These are phyloP conservation scores for Scaptomyza tumidula DNA, from an alignment of 2,888 invertebrate genomes.

Conservation along the genomic window DNA sequence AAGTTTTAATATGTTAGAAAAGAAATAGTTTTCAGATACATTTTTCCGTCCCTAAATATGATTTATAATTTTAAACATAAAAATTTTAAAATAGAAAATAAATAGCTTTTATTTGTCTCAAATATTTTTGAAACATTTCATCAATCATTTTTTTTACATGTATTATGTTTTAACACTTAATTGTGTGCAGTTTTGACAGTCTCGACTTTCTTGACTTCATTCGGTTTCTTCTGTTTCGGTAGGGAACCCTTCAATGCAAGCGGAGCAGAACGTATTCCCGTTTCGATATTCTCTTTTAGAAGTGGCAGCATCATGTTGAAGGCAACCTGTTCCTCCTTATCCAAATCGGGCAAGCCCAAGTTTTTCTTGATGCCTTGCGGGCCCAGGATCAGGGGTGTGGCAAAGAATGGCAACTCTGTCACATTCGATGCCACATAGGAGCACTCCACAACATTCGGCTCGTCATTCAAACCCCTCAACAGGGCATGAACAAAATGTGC, in stretches of 20 bases:
- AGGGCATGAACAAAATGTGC: conserved; percentile 93
- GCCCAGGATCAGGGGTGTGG: conserved; percentile 93
- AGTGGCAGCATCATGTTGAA: conserved; percentile 85
- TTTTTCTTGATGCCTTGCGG: conserved; percentile 92
- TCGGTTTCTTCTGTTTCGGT: not conserved
- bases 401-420: conserved; percentile 95
- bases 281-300: conserved; percentile 2
- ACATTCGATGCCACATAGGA: conserved; percentile 93
- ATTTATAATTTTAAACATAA: no score
- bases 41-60: no score
- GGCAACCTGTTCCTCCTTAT: conserved; percentile 90
- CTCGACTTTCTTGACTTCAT: not conserved
- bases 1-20: no score
- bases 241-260: not conserved
- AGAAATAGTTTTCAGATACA: no score
- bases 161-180: no score
- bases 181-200: not conserved
- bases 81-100: no score
- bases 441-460: conserved; percentile 93
- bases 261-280: not conserved
- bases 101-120: no score
- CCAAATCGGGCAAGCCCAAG: conserved; percentile 94
- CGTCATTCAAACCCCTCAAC: conserved; percentile 90
- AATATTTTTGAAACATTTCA: no score
- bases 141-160: no score